Evolutionary conservation across 2,888 invertebrate genomes (phyloP), one percentile per base, ranked within the genome.

Genomic region (Drosophila fungiperda): DNA sequence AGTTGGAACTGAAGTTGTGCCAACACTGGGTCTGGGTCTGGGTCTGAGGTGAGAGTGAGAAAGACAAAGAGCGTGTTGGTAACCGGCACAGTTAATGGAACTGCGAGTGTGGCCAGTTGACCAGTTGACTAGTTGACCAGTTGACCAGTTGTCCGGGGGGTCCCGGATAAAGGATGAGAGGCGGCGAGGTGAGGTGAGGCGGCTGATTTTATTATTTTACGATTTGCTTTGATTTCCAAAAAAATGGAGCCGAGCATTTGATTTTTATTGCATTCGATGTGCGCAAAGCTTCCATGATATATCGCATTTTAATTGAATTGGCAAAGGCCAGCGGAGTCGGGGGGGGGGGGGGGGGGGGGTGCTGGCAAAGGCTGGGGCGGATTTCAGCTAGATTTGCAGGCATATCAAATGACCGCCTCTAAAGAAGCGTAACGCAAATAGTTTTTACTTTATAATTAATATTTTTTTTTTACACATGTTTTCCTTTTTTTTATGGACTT

Each of bases 241-340:
- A 72, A 82, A 80, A 70, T 61, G 69, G 64, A 66, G 71, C 59
- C 62, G 45, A 55, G 73, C 78, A 80, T 80, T 84, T 90, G 91
- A 91, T 87, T 90, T 91, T 91, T 91, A 92, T 91, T 87, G 83
- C 90, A 77, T 83, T 76, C 75, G 87, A 90, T 82, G 86, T 76
- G 86, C 77, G 83, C 79, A 50, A 61, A 62, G 32, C 20, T 59
- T 32, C 42, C 52, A 65, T 85, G 83, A 86, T 83, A 78, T 88
- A 87, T 87, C 78, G 80, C 79, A 79, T 78, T 87, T 87, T 87
- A 87, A 87, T 87, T 88, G 90, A 88, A 89, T 77, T 75, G 76
- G 82, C 84, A 78, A 84, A 78, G 72, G 75, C 80, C 68, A 72
- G 53, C 20, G 38, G 35, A 29, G 29, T 5, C 29, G 26, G 29